Evolutionary conservation across 2,888 invertebrate species (phyloP).

Genomic region (Sycophila texana): DNA sequence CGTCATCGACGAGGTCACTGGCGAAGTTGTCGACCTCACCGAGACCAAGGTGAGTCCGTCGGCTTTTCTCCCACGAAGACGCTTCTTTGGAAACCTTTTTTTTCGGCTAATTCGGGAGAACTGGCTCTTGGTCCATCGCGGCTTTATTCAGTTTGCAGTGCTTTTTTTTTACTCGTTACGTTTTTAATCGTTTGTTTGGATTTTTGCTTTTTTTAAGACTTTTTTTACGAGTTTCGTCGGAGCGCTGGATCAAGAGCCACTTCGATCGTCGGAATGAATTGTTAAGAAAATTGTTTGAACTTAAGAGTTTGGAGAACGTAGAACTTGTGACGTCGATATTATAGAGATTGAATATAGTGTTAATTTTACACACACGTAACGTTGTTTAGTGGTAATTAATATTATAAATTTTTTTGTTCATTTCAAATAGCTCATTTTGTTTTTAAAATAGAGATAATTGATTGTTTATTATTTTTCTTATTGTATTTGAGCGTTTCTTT

Average conservation of each 20-base stretch:
- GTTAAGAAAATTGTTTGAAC: background rate
- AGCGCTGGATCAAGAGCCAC: background rate
- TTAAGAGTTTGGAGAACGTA: background rate
- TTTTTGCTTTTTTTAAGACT: background rate
- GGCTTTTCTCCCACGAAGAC: background rate
- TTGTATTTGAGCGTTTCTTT: background rate
- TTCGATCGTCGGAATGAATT: background rate
- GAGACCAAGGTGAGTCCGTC: conserved; percentile 80
- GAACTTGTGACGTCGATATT: no score
- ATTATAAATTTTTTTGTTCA: background rate
- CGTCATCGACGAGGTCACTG: conserved; percentile 89
- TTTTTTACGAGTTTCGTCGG: no score
- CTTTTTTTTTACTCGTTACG: no score
- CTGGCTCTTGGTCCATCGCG: no score
- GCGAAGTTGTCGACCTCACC: conserved; percentile 90
- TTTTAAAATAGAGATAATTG: background rate
- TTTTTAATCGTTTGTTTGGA: background rate
- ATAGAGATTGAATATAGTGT: background rate
- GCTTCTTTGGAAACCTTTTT: background rate
- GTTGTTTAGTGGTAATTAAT: background rate
- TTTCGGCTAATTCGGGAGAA: no score
- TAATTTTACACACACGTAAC: background rate
- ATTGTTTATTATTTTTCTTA: background rate
- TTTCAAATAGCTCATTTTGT: background rate
- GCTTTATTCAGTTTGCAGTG: no score